Evolutionary conservation across 2,888 invertebrate genomes (phyloP), one percentile per base, ranked within the genome.

Genomic region (Siphlonurus alternatus): DNA sequence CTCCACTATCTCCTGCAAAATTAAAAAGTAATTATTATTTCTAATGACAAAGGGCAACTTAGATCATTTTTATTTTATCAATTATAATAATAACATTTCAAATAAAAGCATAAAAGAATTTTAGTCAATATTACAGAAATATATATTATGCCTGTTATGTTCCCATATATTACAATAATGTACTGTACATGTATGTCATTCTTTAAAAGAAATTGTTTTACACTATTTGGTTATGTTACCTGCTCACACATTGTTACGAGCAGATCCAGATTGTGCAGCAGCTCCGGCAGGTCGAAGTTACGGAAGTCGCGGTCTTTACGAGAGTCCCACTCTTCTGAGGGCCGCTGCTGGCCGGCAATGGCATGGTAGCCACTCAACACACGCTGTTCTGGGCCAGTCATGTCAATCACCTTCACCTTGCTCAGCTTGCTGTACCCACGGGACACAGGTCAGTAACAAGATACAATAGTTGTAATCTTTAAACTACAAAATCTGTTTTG

Each of bases 351-450:
- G 24, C 90, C 88, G 0, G 88, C 84, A 54, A 96, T 81, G 0
- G 95, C 94, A 76, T 94, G 93, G 75, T 96, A 96, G 0, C 95
- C 94, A 72, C 89, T 90, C 1, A 94, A 80, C 53, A 98, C 89
- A 64, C 94, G 83, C 74, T 91, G 89, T 75, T 98, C 93, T 0
- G 90, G 92, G 0, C 98, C 98, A 5, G 98, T 98, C 94, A 99
- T 93, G 76, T 99, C 99, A 68, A 99, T 98, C 15, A 99, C 97
- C 70, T 97, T 97, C 56, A 95, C 94, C 75, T 91, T 91, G 38
- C 87, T 84, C 62, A 93, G 76, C 70, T 88, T 86, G 71, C 79
- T 82, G 67, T 68, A 67, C 5, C 38, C n/a, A n/a, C n/a, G n/a
- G n/a, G n/a, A n/a, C n/a, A n/a, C n/a, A n/a, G n/a, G n/a, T n/a